Evolutionary conservation across 2,888 invertebrate species (phyloP), one percentile per base, ranked within the genome.

Genomic region (Carabus problematicus): DNA sequence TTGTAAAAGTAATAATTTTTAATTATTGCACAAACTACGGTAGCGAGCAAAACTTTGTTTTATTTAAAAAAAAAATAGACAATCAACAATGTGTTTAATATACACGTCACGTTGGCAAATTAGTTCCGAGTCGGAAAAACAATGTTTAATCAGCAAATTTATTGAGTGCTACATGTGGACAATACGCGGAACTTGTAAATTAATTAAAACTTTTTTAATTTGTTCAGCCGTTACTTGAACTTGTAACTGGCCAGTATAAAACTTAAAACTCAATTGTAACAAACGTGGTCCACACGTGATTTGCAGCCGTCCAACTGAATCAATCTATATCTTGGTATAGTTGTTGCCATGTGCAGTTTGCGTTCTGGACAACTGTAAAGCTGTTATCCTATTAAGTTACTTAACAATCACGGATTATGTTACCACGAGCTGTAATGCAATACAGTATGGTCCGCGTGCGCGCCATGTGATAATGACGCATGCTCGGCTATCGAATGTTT

Each of bases 331-430:
- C 1, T 3, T 41, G 9, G 16, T 18, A 9, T 14, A n/a, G 6
- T 12, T 11, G 49, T 12, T n/a, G 18, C 1, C 47, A 58, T 16
- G 59, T 16, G 45, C 41, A 14, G 3, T 18, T 42, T 60, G 60
- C 42, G 4, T 29, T 41, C 16, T 60, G 75, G 73, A 61, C 71
- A 70, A 72, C 61, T 73, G 64, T 43, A 54, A 41, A 66, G 43
- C 72, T 70, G 73, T 75, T 75, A 75, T 75, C 73, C 75, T 73
- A 75, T 76, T 76, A 73, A 73, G 72, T 75, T 74, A 75, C 73
- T 72, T 70, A 70, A 71, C 71, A 72, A 73, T 67, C 72, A 71
- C 72, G 58, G 61, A 70, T 72, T 72, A 72, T 73, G 72, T 72
- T 70, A 75, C 74, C 71, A 72, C 69, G 70, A 70, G 67, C 54